Evolutionary conservation across 2,797 vertebrate genomes (phyloP).

Genomic region (Leptatherina wallacei): DNA sequence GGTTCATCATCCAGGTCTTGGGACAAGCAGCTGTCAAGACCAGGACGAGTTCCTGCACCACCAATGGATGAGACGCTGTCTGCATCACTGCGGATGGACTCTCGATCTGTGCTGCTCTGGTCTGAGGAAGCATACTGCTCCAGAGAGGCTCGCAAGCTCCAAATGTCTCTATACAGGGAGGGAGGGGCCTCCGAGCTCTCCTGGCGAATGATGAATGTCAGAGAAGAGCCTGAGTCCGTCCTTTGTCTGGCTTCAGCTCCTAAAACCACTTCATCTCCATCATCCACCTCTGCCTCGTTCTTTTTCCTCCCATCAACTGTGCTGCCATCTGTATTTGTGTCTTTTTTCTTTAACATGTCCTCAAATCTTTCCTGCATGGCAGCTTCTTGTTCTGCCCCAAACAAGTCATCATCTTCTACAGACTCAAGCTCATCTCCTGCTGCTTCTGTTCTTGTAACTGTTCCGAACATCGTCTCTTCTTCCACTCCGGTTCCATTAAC

Average conservation of each 20-base stretch:
- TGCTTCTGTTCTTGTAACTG: conserved; percentile 17
- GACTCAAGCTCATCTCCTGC: conserved; percentile 2
- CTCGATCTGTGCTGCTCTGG: conserved; percentile 92
- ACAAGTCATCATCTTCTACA: conserved; percentile 56
- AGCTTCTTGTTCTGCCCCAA: conserved; percentile 37
- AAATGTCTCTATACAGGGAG: conserved; percentile 91
- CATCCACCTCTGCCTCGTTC: conserved; percentile 55
- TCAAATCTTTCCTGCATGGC: conserved; percentile 35
- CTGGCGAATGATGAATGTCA: conserved; percentile 64
- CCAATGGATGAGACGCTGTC: conserved; percentile 90
- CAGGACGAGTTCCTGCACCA: conserved; percentile 71
- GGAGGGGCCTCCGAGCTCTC: conserved; percentile 81
- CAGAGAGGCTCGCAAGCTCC: conserved; percentile 94
- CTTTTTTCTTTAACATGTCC: conserved; percentile 30
- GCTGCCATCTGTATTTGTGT: conserved; percentile 4
- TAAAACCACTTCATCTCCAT: conserved; percentile 52
- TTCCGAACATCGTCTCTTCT: conserved; percentile 17
- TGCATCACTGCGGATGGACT: conserved; percentile 91
- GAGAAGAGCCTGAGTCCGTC: conserved; percentile 60
- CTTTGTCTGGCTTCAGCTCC: conserved; percentile 61
- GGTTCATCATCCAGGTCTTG: conserved; percentile 87
- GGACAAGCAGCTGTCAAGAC: conserved; percentile 78
- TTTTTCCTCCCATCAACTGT: conserved; percentile 32
- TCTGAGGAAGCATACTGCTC: conserved; percentile 92
- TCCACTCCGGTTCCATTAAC: conserved; percentile 37